phyloP scores from a whole-genome alignment of 2,888 invertebrate genomes.

The Byasa hedistus region DNA sequence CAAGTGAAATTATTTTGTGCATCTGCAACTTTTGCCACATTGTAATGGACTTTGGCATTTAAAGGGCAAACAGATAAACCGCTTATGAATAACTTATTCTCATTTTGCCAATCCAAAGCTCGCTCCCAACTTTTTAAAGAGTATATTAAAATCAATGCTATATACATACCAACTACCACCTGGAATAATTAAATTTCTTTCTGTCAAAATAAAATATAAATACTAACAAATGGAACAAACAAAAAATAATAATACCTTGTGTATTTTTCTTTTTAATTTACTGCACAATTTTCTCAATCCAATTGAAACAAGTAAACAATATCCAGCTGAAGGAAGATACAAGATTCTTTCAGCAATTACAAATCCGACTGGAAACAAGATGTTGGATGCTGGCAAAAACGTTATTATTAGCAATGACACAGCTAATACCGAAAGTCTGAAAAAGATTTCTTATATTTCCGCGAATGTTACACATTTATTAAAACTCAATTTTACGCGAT shows the following conservation, averaged over 20 bases:
- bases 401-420: constrained; percentile 84
- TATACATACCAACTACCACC: neutral
- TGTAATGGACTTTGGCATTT: constrained; percentile 97
- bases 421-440: constrained; percentile 79
- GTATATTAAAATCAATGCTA: constrained; percentile 45
- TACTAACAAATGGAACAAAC: neutral
- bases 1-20: constrained; percentile 83
- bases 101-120: constrained; percentile 89
- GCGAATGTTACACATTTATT: too few relatives aligned
- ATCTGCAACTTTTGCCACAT: constrained; percentile 93
- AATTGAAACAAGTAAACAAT: constrained; percentile 84
- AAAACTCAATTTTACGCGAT: too few relatives aligned
- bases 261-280: constrained; percentile 33
- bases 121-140: constrained; percentile 79
- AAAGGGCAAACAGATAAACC: constrained; percentile 93
- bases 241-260: constrained; percentile 42
- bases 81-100: constrained; percentile 87
- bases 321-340: constrained; percentile 90
- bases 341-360: constrained; percentile 93
- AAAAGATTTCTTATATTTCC: too few relatives aligned
- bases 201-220: neutral
- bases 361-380: constrained; percentile 93
- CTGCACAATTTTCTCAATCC: constrained; percentile 73
- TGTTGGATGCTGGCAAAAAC: constrained; percentile 91
- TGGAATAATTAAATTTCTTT: constrained; percentile 9